phyloP scores from a whole-genome alignment of 2,113 vertebrate genomes.

The Nansenia antarctica region DNA sequence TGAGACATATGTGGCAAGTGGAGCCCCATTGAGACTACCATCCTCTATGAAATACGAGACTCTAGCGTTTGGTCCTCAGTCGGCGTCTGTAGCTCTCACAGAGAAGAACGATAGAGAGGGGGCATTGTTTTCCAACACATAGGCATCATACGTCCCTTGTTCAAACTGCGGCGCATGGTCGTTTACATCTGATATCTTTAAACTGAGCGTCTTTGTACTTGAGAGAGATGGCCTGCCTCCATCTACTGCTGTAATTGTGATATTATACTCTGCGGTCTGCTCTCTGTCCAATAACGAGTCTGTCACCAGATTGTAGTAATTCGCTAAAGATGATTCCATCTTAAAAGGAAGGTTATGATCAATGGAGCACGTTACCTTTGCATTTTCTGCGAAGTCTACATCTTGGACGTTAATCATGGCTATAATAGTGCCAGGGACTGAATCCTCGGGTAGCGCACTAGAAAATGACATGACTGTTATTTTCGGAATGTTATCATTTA shows the following conservation, averaged over 20 bases:
- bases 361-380: not conserved
- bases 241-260: not conserved
- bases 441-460: not conserved
- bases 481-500: not conserved
- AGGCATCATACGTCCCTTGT: not conserved
- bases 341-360: not conserved
- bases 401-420: not conserved
- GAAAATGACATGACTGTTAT: conserved; percentile 1
- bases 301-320: conserved; percentile 4
- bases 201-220: not conserved
- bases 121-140: not conserved
- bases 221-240: not conserved
- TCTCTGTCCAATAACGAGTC: conserved; percentile 1
- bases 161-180: conserved; percentile 1
- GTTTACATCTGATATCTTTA: conserved; percentile 3
- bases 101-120: not conserved
- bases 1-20: not conserved
- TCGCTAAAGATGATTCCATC: not conserved
- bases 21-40: not conserved
- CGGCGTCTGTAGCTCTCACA: not conserved
- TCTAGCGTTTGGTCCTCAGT: not conserved
- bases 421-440: not conserved
- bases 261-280: not conserved
- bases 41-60: not conserved
- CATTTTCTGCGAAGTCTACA: not conserved